These are phyloP conservation scores for Chrysochloris asiatica DNA, from an alignment of 2,113 vertebrate genomes.

Conservation along the genomic window DNA sequence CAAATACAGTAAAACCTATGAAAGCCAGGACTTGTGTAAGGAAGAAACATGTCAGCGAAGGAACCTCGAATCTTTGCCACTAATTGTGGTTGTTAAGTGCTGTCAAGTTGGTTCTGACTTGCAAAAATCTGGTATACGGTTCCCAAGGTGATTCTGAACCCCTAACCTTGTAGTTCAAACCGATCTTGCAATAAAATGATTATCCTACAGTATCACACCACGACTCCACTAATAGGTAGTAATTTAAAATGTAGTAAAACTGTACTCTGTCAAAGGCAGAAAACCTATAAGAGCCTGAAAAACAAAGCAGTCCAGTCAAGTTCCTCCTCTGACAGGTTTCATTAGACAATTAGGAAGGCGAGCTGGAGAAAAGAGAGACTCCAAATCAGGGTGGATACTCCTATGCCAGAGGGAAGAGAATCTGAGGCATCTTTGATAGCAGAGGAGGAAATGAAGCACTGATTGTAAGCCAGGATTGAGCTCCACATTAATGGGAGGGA, in stretches of 20 bases:
- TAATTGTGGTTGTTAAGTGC: no score
- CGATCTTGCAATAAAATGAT: no score
- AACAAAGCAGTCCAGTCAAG: neutral
- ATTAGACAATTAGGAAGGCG: neutral
- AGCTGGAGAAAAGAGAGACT: neutral
- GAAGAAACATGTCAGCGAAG: neutral
- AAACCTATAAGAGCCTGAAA: neutral
- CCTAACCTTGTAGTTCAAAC: no score
- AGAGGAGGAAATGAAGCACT: conserved; percentile 43
- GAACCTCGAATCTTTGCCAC: no score
- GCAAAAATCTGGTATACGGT: no score
- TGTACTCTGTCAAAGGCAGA: neutral
- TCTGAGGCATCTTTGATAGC: neutral
- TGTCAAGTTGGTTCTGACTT: no score
- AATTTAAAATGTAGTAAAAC: neutral
- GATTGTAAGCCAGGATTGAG: conserved; percentile 31
- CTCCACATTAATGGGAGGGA: neutral
- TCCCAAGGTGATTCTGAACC: no score
- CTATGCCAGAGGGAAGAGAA: neutral
- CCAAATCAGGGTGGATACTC: neutral
- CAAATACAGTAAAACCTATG: neutral
- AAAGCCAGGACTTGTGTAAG: neutral
- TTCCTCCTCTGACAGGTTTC: neutral
- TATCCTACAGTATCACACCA: no score
- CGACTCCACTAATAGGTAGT: neutral